These are phyloP conservation scores for Ptilorrhoa leucosticta DNA, from an alignment of 2,113 vertebrate genomes.

Conservation along the genomic window DNA sequence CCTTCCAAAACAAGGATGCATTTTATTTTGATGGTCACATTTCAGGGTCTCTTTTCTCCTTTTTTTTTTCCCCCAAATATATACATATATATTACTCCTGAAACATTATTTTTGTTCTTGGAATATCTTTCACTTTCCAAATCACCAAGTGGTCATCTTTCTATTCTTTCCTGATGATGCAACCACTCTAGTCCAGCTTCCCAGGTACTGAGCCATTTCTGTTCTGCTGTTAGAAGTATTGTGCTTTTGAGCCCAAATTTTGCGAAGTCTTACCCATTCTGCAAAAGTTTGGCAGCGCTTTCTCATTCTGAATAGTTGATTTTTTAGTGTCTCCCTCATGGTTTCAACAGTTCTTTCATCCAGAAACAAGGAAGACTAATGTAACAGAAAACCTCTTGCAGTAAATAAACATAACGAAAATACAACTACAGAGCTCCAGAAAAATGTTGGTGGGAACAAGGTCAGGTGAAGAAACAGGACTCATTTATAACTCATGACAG, in stretches of 20 bases:
- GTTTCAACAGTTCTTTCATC: neutral
- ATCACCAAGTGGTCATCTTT: neutral
- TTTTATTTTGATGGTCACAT: neutral
- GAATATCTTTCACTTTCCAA: neutral
- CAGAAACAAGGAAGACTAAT: neutral
- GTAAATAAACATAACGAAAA: neutral
- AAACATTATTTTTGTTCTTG: neutral
- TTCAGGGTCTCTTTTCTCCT: neutral
- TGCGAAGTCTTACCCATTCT: fast-evolving
- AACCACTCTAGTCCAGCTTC: neutral
- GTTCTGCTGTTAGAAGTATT: neutral
- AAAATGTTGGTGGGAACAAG: neutral
- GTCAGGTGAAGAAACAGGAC: neutral
- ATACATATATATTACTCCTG: neutral
- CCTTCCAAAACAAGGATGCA: neutral
- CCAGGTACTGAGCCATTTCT: neutral
- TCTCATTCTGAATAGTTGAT: neutral
- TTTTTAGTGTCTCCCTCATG: neutral
- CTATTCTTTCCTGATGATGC: neutral
- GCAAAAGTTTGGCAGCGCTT: neutral
- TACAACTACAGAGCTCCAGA: neutral
- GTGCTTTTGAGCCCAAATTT: neutral
- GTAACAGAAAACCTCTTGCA: neutral
- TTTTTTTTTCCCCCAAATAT: fast-evolving
- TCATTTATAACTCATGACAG: neutral